Percentiles rank a stretch among this genome's conserved stretches.
Evolutionary conservation across 2,797 vertebrate species (phyloP).

Genomic region (Thaleichthys pacificus): DNA sequence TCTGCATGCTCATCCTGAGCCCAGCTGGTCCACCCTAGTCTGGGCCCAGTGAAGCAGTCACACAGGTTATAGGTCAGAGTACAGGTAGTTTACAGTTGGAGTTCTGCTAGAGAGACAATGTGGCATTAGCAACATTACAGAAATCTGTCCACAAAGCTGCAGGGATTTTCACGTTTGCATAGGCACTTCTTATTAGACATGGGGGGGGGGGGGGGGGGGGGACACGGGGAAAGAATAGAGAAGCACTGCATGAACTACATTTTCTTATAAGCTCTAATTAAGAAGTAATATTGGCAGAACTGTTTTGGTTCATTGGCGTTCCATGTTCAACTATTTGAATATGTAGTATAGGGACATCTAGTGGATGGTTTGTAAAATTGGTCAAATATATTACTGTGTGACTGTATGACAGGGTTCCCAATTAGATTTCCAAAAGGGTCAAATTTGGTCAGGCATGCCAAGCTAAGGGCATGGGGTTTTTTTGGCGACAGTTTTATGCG

Average conservation of each 20-base stretch:
- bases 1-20: no score
- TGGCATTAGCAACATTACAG: not conserved
- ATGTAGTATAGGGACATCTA: conserved; percentile 1
- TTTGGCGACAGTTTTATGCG: no score
- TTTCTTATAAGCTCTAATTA: not conserved
- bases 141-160: not conserved
- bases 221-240: no score
- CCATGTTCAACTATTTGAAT: not conserved
- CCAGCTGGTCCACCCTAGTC: not conserved
- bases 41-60: not conserved
- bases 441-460: no score
- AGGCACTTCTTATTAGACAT: no score
- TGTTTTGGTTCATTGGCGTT: no score
- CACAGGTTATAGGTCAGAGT: not conserved
- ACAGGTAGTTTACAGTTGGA: not conserved
- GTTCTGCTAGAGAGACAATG: not conserved
- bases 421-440: no score
- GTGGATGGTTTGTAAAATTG: conserved; percentile 4
- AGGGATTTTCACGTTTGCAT: not conserved
- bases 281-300: not conserved
- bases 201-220: no score
- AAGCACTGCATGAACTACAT: not conserved
- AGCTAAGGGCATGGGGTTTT: no score
- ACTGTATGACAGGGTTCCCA: no score
- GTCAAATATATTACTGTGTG: not conserved